Evolutionary conservation across 2,888 invertebrate genomes (phyloP).

Genomic region (Punctoribates punctum): DNA sequence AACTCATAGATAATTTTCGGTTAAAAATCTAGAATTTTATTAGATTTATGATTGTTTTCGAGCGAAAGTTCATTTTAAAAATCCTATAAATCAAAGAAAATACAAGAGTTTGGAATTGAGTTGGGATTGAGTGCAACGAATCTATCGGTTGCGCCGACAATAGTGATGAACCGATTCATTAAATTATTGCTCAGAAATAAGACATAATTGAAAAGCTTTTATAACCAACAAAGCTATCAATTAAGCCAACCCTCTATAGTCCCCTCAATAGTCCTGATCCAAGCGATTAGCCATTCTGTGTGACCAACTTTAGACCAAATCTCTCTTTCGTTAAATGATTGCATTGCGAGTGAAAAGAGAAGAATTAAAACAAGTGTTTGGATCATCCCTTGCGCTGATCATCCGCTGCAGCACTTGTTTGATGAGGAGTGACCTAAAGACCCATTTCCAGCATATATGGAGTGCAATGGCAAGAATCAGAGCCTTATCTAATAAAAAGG

Average conservation of each 20-base stretch:
- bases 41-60: not conserved
- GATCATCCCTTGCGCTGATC: conserved; percentile 27
- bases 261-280: not conserved
- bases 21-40: not conserved
- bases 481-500: conserved; percentile 30
- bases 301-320: not conserved
- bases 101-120: not conserved
- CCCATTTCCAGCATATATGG: conserved; percentile 22
- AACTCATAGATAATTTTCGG: not conserved
- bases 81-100: not conserved
- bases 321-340: conserved; percentile 16
- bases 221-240: not conserved
- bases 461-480: not conserved
- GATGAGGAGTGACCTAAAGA: conserved; percentile 36
- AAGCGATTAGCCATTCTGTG: not conserved
- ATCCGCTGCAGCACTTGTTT: conserved; percentile 22
- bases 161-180: not conserved
- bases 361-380: not conserved
- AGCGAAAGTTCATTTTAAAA: conserved; percentile 4
- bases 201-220: not conserved
- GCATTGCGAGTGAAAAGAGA: conserved; percentile 25
- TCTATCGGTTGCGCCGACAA: not conserved
- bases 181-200: not conserved
- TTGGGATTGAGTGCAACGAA: conserved; percentile 17
- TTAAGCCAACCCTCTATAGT: not conserved